Evolutionary conservation across 64 coral and sea anemone genomes (phyloP), one percentile per base, ranked within the genome.

Genomic region (Dendrophyllia cribrosa): DNA sequence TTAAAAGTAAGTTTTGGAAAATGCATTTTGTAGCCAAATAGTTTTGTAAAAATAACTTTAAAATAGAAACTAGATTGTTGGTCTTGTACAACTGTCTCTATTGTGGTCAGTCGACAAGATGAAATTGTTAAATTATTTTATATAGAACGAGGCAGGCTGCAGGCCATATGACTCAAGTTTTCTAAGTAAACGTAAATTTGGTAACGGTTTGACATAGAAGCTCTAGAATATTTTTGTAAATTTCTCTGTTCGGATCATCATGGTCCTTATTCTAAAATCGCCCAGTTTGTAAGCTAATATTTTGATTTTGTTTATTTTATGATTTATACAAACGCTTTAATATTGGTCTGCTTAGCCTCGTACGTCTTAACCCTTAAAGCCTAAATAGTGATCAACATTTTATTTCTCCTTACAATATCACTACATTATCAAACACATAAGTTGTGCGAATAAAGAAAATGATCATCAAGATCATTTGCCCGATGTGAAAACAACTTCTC

Each of bases 161-260:
- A 84, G 80, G 43, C 62, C 80, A 43, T 61, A 67, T 59, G 80
- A 84, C 80, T 84, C 13, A 67, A 67, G 47, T 84, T 84, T 84
- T 84, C 80, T 84, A 84, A 84, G 80, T 84, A 84, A 83, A 84
- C 46, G 20, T 67, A 84, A 68, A 84, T 84, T 84, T 84, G 61
- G 63, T 84, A 84, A 84, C 68, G 44, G 80, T 67, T 66, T 75
- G 34, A 66, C 26, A 84, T 84, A 50, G 72, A 75, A 75, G 19
- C 62, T 65, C 46, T 67, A 84, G 80, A 84, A 84, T 84, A 84
- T 84, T 84, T 84, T 84, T 84, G 80, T 84, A 84, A 84, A 68
- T 84, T 84, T 84, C 17, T 84, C 80, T 46, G 58, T 82, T 82
- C 11, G 58, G 59, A 45, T 56, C 25, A 10, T 46, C 14, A 20